Base-by-base conservation (phyloP, 2,888 invertebrate species). In the Cheilosia vulpina region DNA sequence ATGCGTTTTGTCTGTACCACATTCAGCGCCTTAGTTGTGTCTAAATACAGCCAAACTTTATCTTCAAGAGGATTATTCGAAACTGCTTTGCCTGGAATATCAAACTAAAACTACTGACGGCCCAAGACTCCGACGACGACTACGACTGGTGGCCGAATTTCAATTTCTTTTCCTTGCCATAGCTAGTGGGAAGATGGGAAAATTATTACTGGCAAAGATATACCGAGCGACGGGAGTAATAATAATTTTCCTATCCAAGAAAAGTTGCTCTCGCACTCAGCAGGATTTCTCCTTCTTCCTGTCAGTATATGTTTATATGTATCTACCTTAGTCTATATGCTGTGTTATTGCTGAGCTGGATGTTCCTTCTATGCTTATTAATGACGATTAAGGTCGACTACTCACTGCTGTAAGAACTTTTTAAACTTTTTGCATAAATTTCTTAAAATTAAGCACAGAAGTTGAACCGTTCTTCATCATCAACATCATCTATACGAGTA, bases 341-440 rank as follows among this genome's bases (percentile, higher is more conserved):
- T 69, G 76, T 81, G 50, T 63, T 75, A 71, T 76, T 76, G 63
- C 53, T 82, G 55, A 65, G 76, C 76, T 57, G 71, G 60, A 77
- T 82, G 82, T 82, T 82, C 69, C 66, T 77, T 60, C 72, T 77
- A 60, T 82, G 66, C 84, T 84, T 84, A 84, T 84, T 84, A 84
- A 80, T 80, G 84, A 75, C 84, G 80, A 84, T 84, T 79, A 80
- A 84, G 79, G 84, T 84, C 80, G 80, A 80, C 75, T 80, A 80
- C 80, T 80, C 80, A 50, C 52, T 77, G 77, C 52, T 77, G 77
- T 60, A 55, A 65, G 75, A 79, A 84, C 63, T 84, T 84, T 76
- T 62, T 53, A 41, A 84, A 84, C 69, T 84, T 84, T 84, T 66
- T 84, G 84, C 84, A 84, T 80, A 84, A 84, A 80, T 79, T 79